These are phyloP conservation scores for Zosterops japonicus DNA, from an alignment of 2,113 vertebrate genomes.

Conservation along the genomic window DNA sequence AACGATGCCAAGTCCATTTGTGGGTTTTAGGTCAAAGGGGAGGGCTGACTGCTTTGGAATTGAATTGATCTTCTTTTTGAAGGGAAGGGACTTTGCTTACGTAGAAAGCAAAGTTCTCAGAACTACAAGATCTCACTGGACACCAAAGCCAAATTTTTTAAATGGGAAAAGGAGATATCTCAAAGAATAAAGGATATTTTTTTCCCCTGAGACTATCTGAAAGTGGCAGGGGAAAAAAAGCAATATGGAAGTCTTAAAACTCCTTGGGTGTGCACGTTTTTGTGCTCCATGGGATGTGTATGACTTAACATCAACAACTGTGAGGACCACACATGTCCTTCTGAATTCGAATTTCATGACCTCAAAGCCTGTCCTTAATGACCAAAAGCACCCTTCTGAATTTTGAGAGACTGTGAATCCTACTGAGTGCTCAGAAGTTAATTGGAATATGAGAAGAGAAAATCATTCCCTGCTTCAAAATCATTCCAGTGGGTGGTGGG, in stretches of 20 bases:
- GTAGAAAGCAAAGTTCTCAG: not conserved
- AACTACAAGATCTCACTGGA: not conserved
- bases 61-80: not conserved
- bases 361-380: not conserved
- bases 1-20: not conserved
- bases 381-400: not conserved
- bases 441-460: not conserved
- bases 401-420: not conserved
- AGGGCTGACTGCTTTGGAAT: not conserved
- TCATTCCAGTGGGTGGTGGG: not conserved
- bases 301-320: not conserved
- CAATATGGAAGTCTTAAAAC: not conserved
- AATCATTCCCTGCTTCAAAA: not conserved
- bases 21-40: rapidly evolving
- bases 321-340: not conserved
- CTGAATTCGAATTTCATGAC: not conserved
- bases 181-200: not conserved
- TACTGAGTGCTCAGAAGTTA: not conserved
- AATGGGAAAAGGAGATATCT: not conserved
- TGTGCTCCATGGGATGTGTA: not conserved
- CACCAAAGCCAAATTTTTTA: not conserved
- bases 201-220: not conserved
- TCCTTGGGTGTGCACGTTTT: not conserved
- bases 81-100: not conserved
- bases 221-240: not conserved